phyloP scores from a whole-genome alignment of 1,140 invertebrate species.

The Drosophila sechellia region DNA sequence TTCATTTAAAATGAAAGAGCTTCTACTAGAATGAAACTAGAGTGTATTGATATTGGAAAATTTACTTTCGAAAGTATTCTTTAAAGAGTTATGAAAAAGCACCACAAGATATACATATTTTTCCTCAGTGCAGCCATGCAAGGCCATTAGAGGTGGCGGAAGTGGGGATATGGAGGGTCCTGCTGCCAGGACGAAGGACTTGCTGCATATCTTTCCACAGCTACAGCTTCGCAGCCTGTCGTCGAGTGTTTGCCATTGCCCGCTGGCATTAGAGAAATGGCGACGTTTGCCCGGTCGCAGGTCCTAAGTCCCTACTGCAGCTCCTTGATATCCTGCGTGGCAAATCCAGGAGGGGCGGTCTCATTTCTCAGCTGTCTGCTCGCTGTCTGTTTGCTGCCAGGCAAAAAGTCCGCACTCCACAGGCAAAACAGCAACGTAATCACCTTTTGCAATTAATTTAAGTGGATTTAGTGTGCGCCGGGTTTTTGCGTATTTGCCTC shows the following conservation, averaged over 20 bases:
- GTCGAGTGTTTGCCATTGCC: slow-evolving; percentile 66
- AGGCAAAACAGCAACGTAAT: slow-evolving; percentile 83
- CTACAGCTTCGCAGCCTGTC: slow-evolving; percentile 39
- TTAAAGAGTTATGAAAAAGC: background rate
- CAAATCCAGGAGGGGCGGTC: slow-evolving; percentile 14
- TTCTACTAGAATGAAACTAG: too few species aligned
- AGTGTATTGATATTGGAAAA: background rate
- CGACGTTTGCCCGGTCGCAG: slow-evolving; percentile 40
- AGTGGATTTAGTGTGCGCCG: slow-evolving; percentile 82
- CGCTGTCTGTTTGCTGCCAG: slow-evolving; percentile 68
- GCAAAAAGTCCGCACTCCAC: slow-evolving; percentile 53
- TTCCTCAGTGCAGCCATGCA: slow-evolving; percentile 45
- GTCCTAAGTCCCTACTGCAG: slow-evolving; percentile 50
- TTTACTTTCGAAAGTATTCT: background rate
- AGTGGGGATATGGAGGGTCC: background rate
- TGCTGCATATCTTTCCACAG: slow-evolving; percentile 51
- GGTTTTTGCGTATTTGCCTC: slow-evolving; percentile 76
- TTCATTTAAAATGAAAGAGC: background rate
- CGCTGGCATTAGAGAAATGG: slow-evolving; percentile 74
- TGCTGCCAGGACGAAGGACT: slow-evolving; percentile 44
- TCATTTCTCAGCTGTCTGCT: slow-evolving; percentile 79
- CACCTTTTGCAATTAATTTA: slow-evolving; percentile 84
- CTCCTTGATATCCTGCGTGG: slow-evolving; percentile 71
- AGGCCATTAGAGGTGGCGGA: slow-evolving; percentile 32
- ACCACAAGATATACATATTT: background rate